Evolutionary conservation across 2,797 vertebrate genomes (phyloP).

Genomic region (Sarcophilus harrisii): DNA sequence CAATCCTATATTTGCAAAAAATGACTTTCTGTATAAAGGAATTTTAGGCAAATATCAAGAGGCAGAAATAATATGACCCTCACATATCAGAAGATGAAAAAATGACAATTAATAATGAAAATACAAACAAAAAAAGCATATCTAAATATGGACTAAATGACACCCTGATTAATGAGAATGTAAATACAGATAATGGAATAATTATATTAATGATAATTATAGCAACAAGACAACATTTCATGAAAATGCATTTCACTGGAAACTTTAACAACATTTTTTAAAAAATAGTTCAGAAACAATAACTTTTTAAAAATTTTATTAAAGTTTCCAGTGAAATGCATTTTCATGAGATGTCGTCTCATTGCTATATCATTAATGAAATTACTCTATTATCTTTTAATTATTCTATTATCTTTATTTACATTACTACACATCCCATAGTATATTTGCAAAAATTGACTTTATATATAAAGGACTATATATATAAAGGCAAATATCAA

Average conservation of each 20-base stretch:
- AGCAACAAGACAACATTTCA: background rate
- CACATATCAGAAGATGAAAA: background rate
- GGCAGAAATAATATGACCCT: background rate
- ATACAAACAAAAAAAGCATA: background rate
- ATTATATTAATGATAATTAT: background rate
- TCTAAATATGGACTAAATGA: background rate
- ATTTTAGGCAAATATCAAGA: background rate
- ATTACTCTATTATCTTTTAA: background rate
- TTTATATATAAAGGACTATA: background rate
- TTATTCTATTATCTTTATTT: too few relatives aligned
- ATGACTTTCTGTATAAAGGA: background rate
- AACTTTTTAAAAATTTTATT: background rate
- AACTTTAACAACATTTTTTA: background rate
- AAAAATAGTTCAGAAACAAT: too few relatives aligned
- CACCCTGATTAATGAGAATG: background rate
- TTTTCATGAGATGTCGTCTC: background rate
- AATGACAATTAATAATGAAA: background rate
- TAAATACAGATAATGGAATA: background rate
- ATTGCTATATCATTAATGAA: background rate
- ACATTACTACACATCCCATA: background rate
- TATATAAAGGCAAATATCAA: background rate
- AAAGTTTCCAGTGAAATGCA: background rate
- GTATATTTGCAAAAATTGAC: background rate
- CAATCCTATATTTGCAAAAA: background rate
- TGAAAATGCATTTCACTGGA: background rate